Base-by-base conservation (phyloP, 2,113 vertebrate genomes). In the Ivindomyrus marchei region DNA sequence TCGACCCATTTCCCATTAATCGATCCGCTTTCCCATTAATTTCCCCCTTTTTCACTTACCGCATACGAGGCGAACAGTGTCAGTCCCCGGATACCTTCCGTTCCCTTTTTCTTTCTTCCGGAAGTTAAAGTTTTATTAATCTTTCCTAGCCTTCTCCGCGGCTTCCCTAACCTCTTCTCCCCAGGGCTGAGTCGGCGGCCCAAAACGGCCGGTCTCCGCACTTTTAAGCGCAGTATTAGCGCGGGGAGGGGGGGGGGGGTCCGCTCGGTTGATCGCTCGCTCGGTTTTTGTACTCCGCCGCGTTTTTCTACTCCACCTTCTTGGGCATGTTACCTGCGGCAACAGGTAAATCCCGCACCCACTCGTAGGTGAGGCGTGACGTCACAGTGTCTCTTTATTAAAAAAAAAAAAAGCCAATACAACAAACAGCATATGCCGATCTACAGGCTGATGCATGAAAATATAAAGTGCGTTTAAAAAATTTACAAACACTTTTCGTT, bases 251-350 rank as follows among this genome's bases (percentile, higher is more conserved):
- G 0, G 24, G n/a, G n/a, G 49, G 5, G 80, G 19, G 49, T 87
- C 85, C 50, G 85, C n/a, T 49, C 46, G n/a, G 11, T 49, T 24
- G 47, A 27, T 85, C 46, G 45, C 19, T 52, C 17, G 15, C n/a
- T 15, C 50, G 49, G 5, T 39, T 50, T 36, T n/a, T 31, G 62
- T 70, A 70, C 62, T 50, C 31, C 27, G 42, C 10, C 53, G 24
- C 46, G n/a, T 88, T 66, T 70, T 86, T 90, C 89, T 50, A 6
- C 52, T 88, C 84, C 85, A 89, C 46, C 46, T 89, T 89, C 92
- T 80, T 91, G 90, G 91, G 56, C 94, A 93, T 92, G 94, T 93
- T 94, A 96, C 94, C 95, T 95, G 95, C 93, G 93, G 95, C 94
- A 95, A 94, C 95, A 93, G 94, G 95, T 95, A 94, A 94, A 92